phyloP scores from a whole-genome alignment of 1,140 invertebrate species.

The Argopecten irradians region DNA sequence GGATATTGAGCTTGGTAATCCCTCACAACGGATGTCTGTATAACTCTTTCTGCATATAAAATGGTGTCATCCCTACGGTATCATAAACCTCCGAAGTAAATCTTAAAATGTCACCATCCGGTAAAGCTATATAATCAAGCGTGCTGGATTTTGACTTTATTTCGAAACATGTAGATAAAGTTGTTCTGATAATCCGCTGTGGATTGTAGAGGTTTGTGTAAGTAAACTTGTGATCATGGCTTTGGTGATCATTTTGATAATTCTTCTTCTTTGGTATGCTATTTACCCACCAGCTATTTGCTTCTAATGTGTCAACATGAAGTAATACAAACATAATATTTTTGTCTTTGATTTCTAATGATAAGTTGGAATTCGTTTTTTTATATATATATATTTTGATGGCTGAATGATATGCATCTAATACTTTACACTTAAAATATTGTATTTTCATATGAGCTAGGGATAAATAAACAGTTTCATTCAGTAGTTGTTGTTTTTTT shows the following conservation, averaged over 20 bases:
- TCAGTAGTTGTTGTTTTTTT: too few relatives aligned
- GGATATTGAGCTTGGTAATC: not conserved
- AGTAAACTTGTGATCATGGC: not conserved
- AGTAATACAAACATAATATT: too few relatives aligned
- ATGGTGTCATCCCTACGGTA: not conserved
- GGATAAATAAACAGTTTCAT: too few relatives aligned
- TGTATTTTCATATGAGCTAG: too few relatives aligned
- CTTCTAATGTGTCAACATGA: too few relatives aligned
- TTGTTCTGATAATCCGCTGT: not conserved
- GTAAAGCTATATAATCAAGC: not conserved
- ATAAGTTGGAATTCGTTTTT: too few relatives aligned
- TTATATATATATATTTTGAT: too few relatives aligned
- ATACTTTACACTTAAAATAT: too few relatives aligned
- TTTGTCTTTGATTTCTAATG: too few relatives aligned
- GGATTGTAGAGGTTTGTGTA: not conserved
- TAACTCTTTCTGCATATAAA: not conserved
- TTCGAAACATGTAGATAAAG: not conserved
- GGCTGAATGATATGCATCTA: too few relatives aligned
- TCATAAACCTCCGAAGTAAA: not conserved
- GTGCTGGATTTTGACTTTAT: not conserved
- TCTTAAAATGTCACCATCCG: not conserved
- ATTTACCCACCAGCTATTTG: too few relatives aligned
- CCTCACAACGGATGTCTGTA: not conserved
- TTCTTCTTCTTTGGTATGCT: too few relatives aligned
- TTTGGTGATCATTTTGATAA: not conserved